Percentiles rank a stretch among this genome's conserved stretches.
Evolutionary conservation across 2,888 invertebrate species (phyloP).

Genomic region (Tribolium freemani): DNA sequence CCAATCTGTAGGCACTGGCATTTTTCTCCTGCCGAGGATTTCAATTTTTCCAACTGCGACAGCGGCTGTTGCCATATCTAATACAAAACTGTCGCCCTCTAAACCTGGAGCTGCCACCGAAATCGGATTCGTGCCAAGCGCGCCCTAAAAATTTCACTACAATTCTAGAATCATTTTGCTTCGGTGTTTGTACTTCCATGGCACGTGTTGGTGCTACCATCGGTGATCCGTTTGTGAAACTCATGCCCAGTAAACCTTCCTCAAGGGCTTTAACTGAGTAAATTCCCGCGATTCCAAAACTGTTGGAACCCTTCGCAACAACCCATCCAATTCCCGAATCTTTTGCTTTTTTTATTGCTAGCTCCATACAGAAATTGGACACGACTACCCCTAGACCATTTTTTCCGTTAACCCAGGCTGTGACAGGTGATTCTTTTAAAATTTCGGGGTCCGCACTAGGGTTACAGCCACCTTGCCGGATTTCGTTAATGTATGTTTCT

Average conservation of each 20-base stretch:
- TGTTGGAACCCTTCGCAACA: conserved; percentile 79
- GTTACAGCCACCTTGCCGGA: conserved; percentile 70
- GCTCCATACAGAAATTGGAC: conserved; percentile 74
- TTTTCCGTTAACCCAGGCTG: conserved; percentile 75
- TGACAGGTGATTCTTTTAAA: conserved; percentile 71
- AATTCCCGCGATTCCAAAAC: conserved; percentile 87
- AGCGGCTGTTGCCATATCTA: conserved; percentile 96
- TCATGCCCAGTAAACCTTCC: conserved; percentile 83
- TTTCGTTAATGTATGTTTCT: conserved; percentile 77
- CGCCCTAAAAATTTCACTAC: conserved; percentile 69
- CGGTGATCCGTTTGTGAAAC: conserved; percentile 91
- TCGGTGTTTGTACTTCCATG: conserved; percentile 43
- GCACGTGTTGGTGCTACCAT: conserved; percentile 79
- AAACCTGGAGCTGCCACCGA: conserved; percentile 82
- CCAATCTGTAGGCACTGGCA: conserved; percentile 87
- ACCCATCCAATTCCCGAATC: conserved; percentile 79
- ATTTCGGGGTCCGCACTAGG: conserved; percentile 71
- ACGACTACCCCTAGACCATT: conserved; percentile 79
- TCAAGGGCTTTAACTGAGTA: conserved; percentile 81
- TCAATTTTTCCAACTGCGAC: conserved; percentile 97
- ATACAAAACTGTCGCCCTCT: conserved; percentile 80
- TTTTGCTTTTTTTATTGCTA: conserved; percentile 80
- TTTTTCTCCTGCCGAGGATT: conserved; percentile 82
- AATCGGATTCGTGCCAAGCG: conserved; percentile 91
- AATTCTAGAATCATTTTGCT: too few species aligned